Percentiles rank a stretch among this genome's conserved stretches.
Conservation (phyloP, 2,113 vertebrate genomes). For the Scortum barcoo region DNA sequence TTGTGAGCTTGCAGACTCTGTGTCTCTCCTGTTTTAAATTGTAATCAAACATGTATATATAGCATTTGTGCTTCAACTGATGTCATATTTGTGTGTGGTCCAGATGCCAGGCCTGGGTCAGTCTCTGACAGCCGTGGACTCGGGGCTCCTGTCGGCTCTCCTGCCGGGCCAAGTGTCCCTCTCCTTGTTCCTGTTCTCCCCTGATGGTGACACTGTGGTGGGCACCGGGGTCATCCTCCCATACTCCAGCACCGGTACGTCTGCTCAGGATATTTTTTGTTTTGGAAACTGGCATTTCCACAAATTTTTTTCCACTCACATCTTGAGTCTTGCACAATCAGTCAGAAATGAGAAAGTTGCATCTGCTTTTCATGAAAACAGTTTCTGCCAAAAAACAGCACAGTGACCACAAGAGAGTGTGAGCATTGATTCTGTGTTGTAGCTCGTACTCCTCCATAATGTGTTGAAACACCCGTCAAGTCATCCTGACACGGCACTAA, state of each 20-base stretch:
- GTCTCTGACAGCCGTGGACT: conserved; percentile 85
- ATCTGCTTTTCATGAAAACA: neutral
- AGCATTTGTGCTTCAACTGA: neutral
- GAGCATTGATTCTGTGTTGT: neutral
- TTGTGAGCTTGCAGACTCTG: no score
- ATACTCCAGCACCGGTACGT: conserved; percentile 86
- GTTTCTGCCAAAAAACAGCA: conserved; percentile 30
- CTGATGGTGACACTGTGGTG: conserved; percentile 71
- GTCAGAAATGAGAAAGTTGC: conserved; percentile 45
- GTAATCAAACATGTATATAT: neutral
- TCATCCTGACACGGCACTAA: conserved; percentile 18
- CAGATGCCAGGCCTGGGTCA: conserved; percentile 78
- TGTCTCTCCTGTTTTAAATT: neutral
- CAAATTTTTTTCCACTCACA: neutral
- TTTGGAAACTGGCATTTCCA: neutral
- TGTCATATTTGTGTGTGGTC: neutral
- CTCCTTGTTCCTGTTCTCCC: conserved; percentile 86
- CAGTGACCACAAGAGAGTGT: neutral
- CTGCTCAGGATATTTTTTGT: no score
- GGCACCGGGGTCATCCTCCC: conserved; percentile 88
- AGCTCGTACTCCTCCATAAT: neutral
- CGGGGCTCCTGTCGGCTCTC: conserved; percentile 88
- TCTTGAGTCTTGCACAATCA: neutral
- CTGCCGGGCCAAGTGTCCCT: conserved; percentile 80
- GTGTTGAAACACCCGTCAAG: conserved; percentile 2